A percentile compares a stretch with the other conserved stretches of the same genome.
phyloP scores from a whole-genome alignment of 2,113 vertebrate species.

The Sebastes schlegelii region DNA sequence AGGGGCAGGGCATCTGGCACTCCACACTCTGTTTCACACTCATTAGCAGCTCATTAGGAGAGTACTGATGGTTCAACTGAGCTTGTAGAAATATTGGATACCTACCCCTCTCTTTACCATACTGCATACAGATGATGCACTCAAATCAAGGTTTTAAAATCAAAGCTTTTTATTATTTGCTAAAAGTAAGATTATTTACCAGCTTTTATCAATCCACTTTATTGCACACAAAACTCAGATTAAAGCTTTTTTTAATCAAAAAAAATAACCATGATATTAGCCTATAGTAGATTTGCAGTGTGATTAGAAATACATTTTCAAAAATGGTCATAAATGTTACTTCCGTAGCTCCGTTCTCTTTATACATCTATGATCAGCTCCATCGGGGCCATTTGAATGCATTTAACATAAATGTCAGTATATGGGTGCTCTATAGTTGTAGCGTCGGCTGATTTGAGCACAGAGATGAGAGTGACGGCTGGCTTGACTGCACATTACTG shows the following conservation, averaged over 20 bases:
- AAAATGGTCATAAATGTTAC: no score
- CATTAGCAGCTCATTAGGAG: slow-evolving; percentile 72
- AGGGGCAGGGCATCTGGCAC: slow-evolving; percentile 66
- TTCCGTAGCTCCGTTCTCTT: no score
- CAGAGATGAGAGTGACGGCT: no score
- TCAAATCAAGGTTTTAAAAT: slow-evolving; percentile 12
- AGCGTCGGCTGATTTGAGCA: no score
- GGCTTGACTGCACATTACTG: no score
- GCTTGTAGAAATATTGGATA: slow-evolving; percentile 57
- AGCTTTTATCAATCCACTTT: neutral
- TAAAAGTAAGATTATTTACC: neutral
- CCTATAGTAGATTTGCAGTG: neutral
- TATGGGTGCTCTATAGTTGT: no score
- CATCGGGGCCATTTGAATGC: no score
- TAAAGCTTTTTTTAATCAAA: neutral
- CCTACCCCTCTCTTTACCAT: neutral
- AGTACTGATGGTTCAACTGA: slow-evolving; percentile 44
- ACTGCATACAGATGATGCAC: slow-evolving; percentile 21
- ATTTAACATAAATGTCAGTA: no score
- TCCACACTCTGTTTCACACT: slow-evolving; percentile 65
- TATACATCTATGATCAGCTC: no score
- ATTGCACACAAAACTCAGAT: neutral
- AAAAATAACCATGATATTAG: no score
- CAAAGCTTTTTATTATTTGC: neutral
- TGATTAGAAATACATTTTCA: neutral